Base-by-base conservation (phyloP, 2,797 vertebrate genomes). In the Kryptopterus vitreolus region DNA sequence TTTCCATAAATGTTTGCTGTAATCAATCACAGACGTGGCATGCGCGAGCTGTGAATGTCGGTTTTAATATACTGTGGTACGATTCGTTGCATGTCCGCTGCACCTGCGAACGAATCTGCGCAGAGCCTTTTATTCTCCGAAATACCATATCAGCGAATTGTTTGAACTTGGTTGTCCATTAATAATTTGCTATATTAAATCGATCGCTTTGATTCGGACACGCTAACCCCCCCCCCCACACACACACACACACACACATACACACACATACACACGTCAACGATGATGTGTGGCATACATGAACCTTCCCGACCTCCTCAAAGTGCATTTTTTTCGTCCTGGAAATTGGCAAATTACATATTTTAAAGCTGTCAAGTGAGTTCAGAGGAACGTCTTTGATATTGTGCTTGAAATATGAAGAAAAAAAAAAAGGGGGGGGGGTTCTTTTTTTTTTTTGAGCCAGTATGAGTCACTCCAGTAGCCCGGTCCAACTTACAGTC, bases 61-160 rank as follows among this genome's bases (percentile, higher is more conserved):
- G 69, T 82, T 84, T 82, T 84, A 84, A 84, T 72, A 61, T 70
- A 71, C n/a, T 74, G 24, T 76, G 66, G 68, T 31, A 46, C 24
- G 78, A 78, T 81, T 84, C 62, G 38, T 50, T 29, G 52, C 72
- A 74, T 84, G 81, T 84, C 62, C 70, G 35, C 76, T 79, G 68
- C 81, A 84, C 82, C 83, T 84, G 81, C 20, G 82, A 69, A 77
- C 20, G 82, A 69, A 77, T 83, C 65, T 79, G 53, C 69, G 58
- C 46, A 68, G 29, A 57, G 26, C 52, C 29, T 71, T 69, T 71
- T 80, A 84, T 38, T 78, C 61, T 50, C 61, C 53, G 77, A 72
- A 80, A 86, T 81, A 68, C 35, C 65, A 68, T 29, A 66, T 76
- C 63, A 80, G 13, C 68, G 75, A 81, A 65, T 74, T 20, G 68